Evolutionary conservation across 2,888 invertebrate genomes (phyloP), one percentile per base, ranked within the genome.

Genomic region (Zygothrica quintamaculata): DNA sequence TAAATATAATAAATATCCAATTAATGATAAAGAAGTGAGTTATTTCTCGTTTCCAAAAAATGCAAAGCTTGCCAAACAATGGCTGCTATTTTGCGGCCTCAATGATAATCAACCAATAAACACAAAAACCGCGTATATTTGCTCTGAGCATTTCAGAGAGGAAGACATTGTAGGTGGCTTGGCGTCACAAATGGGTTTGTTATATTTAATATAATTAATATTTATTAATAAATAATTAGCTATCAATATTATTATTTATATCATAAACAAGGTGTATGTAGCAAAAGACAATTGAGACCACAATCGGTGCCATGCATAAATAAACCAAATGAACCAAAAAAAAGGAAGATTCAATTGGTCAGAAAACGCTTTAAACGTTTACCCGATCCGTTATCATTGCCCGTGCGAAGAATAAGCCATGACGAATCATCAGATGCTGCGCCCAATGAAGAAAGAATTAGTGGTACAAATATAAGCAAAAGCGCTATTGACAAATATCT

Each of bases 11-110:
- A 44, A 18, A 6, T 48, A 22, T 6, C 1, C 6, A 8, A 8
- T 2, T 0, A 13, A 6, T 6, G 4, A 7, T 2, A 42, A 4
- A 1, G 0, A n/a, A n/a, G 39, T 7, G 6, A 22, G n/a, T 44
- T 70, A 51, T 37, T 69, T 62, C 5, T 0, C 29, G 16, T 44
- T 68, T 5, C 70, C 67, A 1, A 70, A 25, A 8, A 62, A 48
- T 13, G 37, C 13, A 6, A 31, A 13, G 4, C 1, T 48, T 1
- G 42, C 70, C 1, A 48, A 52, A 22, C 8, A 70, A n/a, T 69
- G 67, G 67, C 26, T 51, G 3, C 2, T 3, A 8, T 68, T 68
- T 12, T 69, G 70, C 6, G 51, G 18, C 18, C 2, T 22, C 18
- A 22, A 22, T 22, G 5, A 22, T 22, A 47, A 34, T 8, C 44